Conservation (phyloP, 2,888 invertebrate species). For the Cosmopolites sordidus region DNA sequence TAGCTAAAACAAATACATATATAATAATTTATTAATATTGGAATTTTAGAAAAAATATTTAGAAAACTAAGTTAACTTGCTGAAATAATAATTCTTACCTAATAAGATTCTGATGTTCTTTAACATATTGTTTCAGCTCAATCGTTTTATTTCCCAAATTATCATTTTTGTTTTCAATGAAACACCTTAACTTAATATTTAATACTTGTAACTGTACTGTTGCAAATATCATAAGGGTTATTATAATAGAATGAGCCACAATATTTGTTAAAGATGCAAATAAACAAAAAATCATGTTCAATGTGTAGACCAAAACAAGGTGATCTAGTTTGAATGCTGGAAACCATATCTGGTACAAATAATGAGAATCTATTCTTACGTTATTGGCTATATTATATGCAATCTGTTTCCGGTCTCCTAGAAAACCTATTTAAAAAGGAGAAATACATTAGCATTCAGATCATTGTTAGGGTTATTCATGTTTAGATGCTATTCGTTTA, state of each 20-base stretch:
- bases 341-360: slow-evolving; percentile 7
- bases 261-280: background rate
- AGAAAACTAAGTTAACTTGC: background rate
- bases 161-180: slow-evolving; percentile 4
- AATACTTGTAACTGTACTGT: slow-evolving; percentile 9
- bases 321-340: slow-evolving; percentile 8
- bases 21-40: background rate
- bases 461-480: no score
- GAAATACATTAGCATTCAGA: background rate
- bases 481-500: no score
- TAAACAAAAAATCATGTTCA: background rate
- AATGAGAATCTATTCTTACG: slow-evolving; percentile 3
- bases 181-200: slow-evolving; percentile 7
- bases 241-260: slow-evolving; percentile 6
- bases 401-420: background rate
- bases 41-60: background rate
- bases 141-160: background rate
- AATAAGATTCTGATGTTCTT: slow-evolving; percentile 13
- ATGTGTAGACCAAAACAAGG: background rate
- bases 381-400: slow-evolving; percentile 2
- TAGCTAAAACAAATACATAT: slow-evolving; percentile 1
- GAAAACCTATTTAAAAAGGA: slow-evolving; percentile 1
- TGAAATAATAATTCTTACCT: slow-evolving; percentile 3
- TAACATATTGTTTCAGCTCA: slow-evolving; percentile 4
- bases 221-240: slow-evolving; percentile 7